Evolutionary conservation across 2,797 vertebrate genomes (phyloP), one percentile per base, ranked within the genome.

Genomic region (Enteromius afrohamiltoni): DNA sequence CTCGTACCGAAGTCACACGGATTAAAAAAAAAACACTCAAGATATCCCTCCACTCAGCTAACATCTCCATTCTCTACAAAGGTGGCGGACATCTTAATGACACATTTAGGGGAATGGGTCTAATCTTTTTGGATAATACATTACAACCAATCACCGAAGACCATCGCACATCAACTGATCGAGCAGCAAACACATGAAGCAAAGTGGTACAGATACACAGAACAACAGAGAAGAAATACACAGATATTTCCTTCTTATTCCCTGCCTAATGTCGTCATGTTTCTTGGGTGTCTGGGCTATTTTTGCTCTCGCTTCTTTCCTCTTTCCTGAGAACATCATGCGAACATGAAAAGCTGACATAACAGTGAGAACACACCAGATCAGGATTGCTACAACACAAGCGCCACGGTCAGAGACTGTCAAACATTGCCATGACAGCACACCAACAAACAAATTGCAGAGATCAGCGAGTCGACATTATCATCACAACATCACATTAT

Each of bases 121-220:
- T 89, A 90, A 88, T 87, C 82, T 26, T 84, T 69, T 89, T 88
- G 45, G 88, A 88, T 88, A 86, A 75, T 79, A 90, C 91, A 91
- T 90, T 88, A 90, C 88, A 89, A 89, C 90, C 90, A 68, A 34
- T 85, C 86, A 91, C 90, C 88, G 88, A 88, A 86, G 86, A 91
- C 88, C 89, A 89, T 90, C 88, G 89, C 90, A 93, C 92, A 93
- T 92, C 89, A 88, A 91, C 77, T 77, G 75, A 84, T 85, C 92
- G 92, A 91, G 90, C 87, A 91, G 87, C 93, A 88, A 81, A 89
- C 80, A 86, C 58, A 79, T 83, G 77, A 88, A 77, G 92, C 90
- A 91, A 91, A 91, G 93, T 82, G 69, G 91, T 90, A 91, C 92
- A 92, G 88, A 93, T 91, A 94, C 91, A 92, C 86, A 92, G 91